A percentile compares a stretch with the other conserved stretches of the same genome.
These are phyloP conservation scores for Chironomus tentans DNA, from an alignment of 2,888 invertebrate genomes.

Conservation along the genomic window DNA sequence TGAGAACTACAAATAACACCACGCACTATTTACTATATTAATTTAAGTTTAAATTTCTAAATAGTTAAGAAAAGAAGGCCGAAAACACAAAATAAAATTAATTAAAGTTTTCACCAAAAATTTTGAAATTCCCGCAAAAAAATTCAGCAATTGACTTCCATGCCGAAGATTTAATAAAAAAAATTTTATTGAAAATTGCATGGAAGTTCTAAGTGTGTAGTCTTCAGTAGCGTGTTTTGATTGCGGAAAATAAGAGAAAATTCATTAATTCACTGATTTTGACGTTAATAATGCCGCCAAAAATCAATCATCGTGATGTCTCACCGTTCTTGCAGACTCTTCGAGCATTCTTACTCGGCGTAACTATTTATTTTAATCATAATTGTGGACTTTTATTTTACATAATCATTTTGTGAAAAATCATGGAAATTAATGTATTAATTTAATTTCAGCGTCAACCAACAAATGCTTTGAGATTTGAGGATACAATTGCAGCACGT, in stretches of 20 bases:
- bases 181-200: too few species aligned
- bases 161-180: too few species aligned
- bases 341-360: slow-evolving; percentile 59
- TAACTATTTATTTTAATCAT: slow-evolving; percentile 36
- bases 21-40: too few species aligned
- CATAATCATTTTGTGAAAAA: not conserved
- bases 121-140: too few species aligned
- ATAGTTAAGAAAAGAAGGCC: not conserved
- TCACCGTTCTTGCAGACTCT: slow-evolving; percentile 53
- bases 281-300: slow-evolving; percentile 33
- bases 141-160: too few species aligned
- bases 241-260: not conserved
- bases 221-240: not conserved
- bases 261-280: too few species aligned
- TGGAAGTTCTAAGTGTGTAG: too few species aligned
- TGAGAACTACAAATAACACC: too few species aligned
- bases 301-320: slow-evolving; percentile 53
- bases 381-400: not conserved
- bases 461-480: slow-evolving; percentile 55
- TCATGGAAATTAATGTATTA: not conserved
- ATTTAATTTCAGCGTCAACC: slow-evolving; percentile 47
- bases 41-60: too few species aligned
- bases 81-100: too few species aligned
- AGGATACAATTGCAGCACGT: slow-evolving; percentile 56
- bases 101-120: too few species aligned